phyloP scores from a whole-genome alignment of 2,888 invertebrate species.

The Choreutis nemorana region DNA sequence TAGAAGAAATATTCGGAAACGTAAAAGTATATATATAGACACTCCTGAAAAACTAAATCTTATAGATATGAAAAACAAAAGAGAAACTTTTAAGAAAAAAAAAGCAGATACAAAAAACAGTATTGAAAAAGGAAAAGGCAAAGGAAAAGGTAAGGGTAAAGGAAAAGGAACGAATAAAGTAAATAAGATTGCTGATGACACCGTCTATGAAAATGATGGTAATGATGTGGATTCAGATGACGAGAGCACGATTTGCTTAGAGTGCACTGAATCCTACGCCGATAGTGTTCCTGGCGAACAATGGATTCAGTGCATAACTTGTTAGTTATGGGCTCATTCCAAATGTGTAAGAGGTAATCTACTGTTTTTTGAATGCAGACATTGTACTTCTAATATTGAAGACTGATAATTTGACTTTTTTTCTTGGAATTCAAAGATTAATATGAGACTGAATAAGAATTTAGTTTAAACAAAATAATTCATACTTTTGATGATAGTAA shows the following conservation, averaged over 20 bases:
- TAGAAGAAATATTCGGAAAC: conserved; percentile 2
- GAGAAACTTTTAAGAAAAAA: conserved; percentile 6
- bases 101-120: conserved; percentile 7
- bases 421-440: conserved; percentile 5
- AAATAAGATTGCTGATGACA: no score
- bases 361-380: conserved; percentile 7
- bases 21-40: conserved; percentile 8
- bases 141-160: conserved; percentile 6
- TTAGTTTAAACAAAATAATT: conserved; percentile 4
- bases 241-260: conserved; percentile 9
- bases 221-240: no score
- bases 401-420: conserved; percentile 5
- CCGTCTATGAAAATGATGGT: no score
- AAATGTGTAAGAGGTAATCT: conserved; percentile 6
- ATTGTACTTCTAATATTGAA: conserved; percentile 6
- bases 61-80: conserved; percentile 3
- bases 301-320: conserved; percentile 8
- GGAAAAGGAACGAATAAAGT: conserved; percentile 3
- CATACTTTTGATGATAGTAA: no score
- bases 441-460: conserved; percentile 4
- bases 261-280: conserved; percentile 9
- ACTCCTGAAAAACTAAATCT: conserved; percentile 10
- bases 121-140: conserved; percentile 7
- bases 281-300: conserved; percentile 7
- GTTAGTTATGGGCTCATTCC: conserved; percentile 7